phyloP scores from a whole-genome alignment of 1,140 invertebrate species.

The Apocrypta bakeri region DNA sequence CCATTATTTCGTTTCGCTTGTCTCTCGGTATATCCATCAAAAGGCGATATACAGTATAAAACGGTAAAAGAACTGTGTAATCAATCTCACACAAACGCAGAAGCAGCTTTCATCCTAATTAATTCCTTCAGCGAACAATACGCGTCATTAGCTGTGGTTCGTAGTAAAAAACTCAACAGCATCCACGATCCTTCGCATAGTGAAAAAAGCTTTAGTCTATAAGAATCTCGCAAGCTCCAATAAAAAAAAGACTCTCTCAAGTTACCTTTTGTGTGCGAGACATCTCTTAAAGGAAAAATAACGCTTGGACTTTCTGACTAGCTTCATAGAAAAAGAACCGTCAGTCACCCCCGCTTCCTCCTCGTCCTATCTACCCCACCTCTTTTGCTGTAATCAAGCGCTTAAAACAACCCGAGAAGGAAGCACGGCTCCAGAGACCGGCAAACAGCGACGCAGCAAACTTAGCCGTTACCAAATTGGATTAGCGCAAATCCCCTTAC shows the following conservation, averaged over 20 bases:
- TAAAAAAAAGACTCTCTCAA: not conserved
- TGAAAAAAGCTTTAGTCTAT: not conserved
- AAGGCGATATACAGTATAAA: no score
- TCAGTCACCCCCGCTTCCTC: not conserved
- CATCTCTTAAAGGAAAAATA: not conserved
- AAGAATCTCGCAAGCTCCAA: not conserved
- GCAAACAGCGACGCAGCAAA: conserved; percentile 66
- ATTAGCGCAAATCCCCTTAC: conserved; percentile 73
- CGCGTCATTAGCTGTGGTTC: not conserved
- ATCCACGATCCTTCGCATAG: not conserved
- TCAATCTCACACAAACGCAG: no score
- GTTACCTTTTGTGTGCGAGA: not conserved
- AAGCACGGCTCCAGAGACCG: conserved; percentile 21
- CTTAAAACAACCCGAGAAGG: conserved; percentile 20
- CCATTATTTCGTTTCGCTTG: no score
- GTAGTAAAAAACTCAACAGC: not conserved
- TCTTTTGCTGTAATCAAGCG: conserved; percentile 13
- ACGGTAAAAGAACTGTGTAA: no score
- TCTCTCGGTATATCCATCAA: no score
- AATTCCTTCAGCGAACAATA: not conserved
- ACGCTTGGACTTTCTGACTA: not conserved
- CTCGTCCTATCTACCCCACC: no score
- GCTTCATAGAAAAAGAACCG: not conserved
- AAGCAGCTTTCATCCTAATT: not conserved
- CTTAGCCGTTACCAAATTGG: conserved; percentile 71